A percentile compares a stretch with the other conserved stretches of the same genome.
These are phyloP conservation scores for Chelonus formosanus DNA, from an alignment of 2,888 invertebrate genomes.

Conservation along the genomic window DNA sequence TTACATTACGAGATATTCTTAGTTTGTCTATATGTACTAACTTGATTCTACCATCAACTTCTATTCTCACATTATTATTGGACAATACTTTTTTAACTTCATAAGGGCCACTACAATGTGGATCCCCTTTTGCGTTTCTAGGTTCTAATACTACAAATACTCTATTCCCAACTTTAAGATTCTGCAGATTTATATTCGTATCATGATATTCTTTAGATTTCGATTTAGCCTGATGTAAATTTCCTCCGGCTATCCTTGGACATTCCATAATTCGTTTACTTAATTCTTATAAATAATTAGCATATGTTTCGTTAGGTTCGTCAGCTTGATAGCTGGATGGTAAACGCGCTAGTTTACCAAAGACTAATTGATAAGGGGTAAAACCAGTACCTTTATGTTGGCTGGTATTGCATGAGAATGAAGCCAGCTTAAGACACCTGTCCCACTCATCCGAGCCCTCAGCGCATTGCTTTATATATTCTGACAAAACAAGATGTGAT, in stretches of 20 bases:
- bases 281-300: slow-evolving; percentile 19
- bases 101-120: slow-evolving; percentile 33
- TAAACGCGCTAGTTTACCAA: slow-evolving; percentile 32
- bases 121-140: slow-evolving; percentile 26
- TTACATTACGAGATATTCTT: slow-evolving; percentile 4
- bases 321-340: slow-evolving; percentile 27
- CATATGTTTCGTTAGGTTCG: slow-evolving; percentile 23
- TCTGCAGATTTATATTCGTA: slow-evolving; percentile 16
- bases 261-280: slow-evolving; percentile 8
- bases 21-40: slow-evolving; percentile 19
- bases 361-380: slow-evolving; percentile 38
- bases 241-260: slow-evolving; percentile 8
- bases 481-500: slow-evolving; percentile 36
- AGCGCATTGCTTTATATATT: slow-evolving; percentile 39
- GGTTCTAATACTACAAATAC: slow-evolving; percentile 33
- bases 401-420: slow-evolving; percentile 37
- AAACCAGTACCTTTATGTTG: slow-evolving; percentile 36
- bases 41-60: slow-evolving; percentile 10
- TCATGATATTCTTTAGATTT: slow-evolving; percentile 22
- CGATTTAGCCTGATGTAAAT: slow-evolving; percentile 13
- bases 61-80: slow-evolving; percentile 26
- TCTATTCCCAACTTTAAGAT: slow-evolving; percentile 18
- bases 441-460: slow-evolving; percentile 29
- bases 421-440: slow-evolving; percentile 30
- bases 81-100: slow-evolving; percentile 19